Conservation (phyloP, 1,140 invertebrate genomes). For the Drosophila ohnishii region DNA sequence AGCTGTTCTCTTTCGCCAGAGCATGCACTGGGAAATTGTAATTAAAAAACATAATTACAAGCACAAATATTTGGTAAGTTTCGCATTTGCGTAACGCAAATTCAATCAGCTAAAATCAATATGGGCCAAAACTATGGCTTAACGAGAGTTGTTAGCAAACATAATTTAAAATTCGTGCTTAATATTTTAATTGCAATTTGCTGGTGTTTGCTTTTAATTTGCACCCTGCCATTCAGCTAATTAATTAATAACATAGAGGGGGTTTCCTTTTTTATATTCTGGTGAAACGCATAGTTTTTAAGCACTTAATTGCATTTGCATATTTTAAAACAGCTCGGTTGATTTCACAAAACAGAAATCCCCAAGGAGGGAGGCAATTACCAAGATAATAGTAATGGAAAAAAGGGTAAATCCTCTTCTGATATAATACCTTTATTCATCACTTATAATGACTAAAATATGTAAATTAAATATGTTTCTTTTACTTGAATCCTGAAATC, state of each 20-base stretch:
- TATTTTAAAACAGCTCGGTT: not conserved
- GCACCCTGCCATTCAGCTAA: not conserved
- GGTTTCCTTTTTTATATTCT: not conserved
- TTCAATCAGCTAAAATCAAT: constrained; percentile 37
- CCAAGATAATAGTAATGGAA: no score
- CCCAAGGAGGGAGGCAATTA: not conserved
- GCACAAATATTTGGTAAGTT: constrained; percentile 14
- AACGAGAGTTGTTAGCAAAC: constrained; percentile 17
- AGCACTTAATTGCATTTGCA: constrained; percentile 8
- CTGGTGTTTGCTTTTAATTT: constrained; percentile 30
- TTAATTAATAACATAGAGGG: constrained; percentile 18
- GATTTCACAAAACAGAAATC: not conserved
- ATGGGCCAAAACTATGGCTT: constrained; percentile 19
- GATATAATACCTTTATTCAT: not conserved
- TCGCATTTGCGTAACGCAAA: constrained; percentile 10
- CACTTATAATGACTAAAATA: no score
- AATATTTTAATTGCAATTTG: constrained; percentile 25
- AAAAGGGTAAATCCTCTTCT: no score
- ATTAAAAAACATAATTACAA: constrained; percentile 17
- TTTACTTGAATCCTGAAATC: not conserved
- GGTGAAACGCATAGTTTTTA: not conserved
- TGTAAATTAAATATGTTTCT: not conserved
- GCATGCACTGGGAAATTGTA: not conserved
- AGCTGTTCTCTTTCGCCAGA: not conserved
- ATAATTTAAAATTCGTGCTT: constrained; percentile 19